These are phyloP conservation scores for Dreissena rostriformis DNA, from an alignment of 1,140 invertebrate species.

Conservation along the genomic window DNA sequence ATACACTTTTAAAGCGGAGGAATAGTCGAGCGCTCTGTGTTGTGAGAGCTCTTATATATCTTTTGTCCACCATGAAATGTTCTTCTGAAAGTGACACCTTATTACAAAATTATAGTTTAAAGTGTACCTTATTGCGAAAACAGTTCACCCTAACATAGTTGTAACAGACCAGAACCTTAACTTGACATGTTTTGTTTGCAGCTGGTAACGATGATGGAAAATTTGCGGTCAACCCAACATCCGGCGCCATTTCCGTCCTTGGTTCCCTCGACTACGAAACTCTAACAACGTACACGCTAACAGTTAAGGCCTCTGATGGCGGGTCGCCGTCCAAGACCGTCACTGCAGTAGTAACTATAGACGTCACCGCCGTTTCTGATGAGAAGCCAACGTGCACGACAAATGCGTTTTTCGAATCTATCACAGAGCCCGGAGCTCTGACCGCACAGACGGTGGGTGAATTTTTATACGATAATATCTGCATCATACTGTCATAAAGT, in stretches of 20 bases:
- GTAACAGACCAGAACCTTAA: no score
- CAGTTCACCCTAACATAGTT: no score
- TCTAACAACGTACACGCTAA: slow-evolving; percentile 33
- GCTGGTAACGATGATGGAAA: slow-evolving; percentile 52
- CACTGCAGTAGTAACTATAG: slow-evolving; percentile 48
- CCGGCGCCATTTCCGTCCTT: slow-evolving; percentile 40
- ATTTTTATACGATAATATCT: no score
- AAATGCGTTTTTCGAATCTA: background rate
- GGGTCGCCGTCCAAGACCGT: slow-evolving; percentile 40
- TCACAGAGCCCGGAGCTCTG: slow-evolving; percentile 12
- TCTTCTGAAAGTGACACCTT: no score
- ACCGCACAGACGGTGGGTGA: background rate
- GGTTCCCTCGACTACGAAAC: slow-evolving; percentile 46
- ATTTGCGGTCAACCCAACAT: slow-evolving; percentile 50
- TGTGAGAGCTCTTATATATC: no score
- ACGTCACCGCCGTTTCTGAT: slow-evolving; percentile 64
- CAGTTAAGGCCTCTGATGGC: slow-evolving; percentile 57
- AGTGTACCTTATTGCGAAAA: no score
- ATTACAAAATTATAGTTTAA: no score
- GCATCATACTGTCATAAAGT: no score
- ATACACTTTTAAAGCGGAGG: no score
- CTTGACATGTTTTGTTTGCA: background rate
- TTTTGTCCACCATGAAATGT: no score
- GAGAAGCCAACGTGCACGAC: slow-evolving; percentile 58
- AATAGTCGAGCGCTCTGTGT: no score